These are phyloP conservation scores for Drosophila sucinea DNA, from an alignment of 1,140 invertebrate species.

Conservation along the genomic window DNA sequence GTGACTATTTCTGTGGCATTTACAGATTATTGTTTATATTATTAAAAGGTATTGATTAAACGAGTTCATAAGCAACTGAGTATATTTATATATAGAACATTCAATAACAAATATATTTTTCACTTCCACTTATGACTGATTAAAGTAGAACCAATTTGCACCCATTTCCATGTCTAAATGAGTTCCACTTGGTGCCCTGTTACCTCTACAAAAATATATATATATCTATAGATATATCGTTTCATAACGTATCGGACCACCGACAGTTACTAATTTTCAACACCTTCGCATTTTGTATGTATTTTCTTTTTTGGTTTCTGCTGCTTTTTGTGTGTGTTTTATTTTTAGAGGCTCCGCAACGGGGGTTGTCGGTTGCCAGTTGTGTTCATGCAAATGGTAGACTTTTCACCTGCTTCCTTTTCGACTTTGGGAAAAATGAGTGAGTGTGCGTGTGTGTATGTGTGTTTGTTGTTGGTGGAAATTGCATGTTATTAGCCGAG, in stretches of 20 bases:
- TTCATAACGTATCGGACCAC: slow-evolving; percentile 24
- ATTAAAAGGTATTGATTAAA: background rate
- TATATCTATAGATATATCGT: background rate
- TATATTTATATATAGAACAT: background rate
- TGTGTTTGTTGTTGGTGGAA: slow-evolving; percentile 63
- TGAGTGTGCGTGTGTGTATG: slow-evolving; percentile 29
- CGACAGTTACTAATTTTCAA: slow-evolving; percentile 77
- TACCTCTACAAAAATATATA: background rate
- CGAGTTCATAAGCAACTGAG: background rate
- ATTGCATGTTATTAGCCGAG: slow-evolving; percentile 77
- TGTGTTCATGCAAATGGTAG: slow-evolving; percentile 78
- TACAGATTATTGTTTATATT: too few species aligned
- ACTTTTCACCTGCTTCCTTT: slow-evolving; percentile 77
- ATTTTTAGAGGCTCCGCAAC: slow-evolving; percentile 29
- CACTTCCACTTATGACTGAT: background rate
- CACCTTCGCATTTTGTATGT: slow-evolving; percentile 54
- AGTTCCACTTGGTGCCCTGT: slow-evolving; percentile 7
- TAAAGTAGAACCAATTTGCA: background rate
- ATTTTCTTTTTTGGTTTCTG: slow-evolving; percentile 26
- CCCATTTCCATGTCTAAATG: background rate
- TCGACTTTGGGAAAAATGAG: slow-evolving; percentile 9
- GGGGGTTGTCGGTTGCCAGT: slow-evolving; percentile 39
- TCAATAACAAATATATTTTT: background rate
- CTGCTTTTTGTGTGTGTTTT: slow-evolving; percentile 1
- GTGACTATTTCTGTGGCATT: too few species aligned